phyloP scores from a whole-genome alignment of 2,888 invertebrate species.

The Ophion costatus region DNA sequence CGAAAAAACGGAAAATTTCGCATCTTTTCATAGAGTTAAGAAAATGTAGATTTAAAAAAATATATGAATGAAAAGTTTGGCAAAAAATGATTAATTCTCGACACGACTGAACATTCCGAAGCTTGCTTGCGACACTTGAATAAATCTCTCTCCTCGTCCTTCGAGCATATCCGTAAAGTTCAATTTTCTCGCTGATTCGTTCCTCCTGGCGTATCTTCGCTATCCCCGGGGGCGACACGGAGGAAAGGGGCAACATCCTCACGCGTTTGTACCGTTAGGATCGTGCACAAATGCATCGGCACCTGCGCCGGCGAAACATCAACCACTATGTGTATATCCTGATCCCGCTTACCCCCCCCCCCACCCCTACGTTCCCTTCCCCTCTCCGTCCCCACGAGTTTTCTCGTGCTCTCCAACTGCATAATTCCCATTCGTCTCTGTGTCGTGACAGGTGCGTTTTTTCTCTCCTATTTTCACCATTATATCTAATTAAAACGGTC shows the following conservation, averaged over 20 bases:
- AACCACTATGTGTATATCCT: background rate
- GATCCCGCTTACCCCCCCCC: background rate
- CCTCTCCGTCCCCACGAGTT: background rate
- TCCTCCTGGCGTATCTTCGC: conserved; percentile 19
- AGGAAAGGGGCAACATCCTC: conserved; percentile 29
- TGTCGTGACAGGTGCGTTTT: conserved; percentile 16
- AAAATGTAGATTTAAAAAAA: too few species aligned
- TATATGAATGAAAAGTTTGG: background rate
- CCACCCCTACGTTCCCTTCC: background rate
- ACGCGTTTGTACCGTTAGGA: conserved; percentile 54
- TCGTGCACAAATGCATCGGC: conserved; percentile 44
- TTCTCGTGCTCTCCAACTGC: conserved; percentile 10
- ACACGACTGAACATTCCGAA: background rate
- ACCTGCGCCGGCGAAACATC: conserved; percentile 50
- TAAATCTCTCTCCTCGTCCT: conserved; percentile 23
- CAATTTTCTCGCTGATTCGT: conserved; percentile 47
- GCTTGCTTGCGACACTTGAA: conserved; percentile 5
- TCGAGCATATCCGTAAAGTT: conserved; percentile 39
- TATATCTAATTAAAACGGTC: conserved; percentile 57
- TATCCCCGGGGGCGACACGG: conserved; percentile 26
- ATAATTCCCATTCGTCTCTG: conserved; percentile 25
- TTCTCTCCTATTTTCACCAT: conserved; percentile 33
- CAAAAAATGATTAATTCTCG: conserved; percentile 6
- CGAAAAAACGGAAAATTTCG: too few species aligned
- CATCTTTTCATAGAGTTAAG: too few species aligned